These are phyloP conservation scores for Cerceris ruficornis DNA, from an alignment of 2,888 invertebrate species.

Conservation along the genomic window DNA sequence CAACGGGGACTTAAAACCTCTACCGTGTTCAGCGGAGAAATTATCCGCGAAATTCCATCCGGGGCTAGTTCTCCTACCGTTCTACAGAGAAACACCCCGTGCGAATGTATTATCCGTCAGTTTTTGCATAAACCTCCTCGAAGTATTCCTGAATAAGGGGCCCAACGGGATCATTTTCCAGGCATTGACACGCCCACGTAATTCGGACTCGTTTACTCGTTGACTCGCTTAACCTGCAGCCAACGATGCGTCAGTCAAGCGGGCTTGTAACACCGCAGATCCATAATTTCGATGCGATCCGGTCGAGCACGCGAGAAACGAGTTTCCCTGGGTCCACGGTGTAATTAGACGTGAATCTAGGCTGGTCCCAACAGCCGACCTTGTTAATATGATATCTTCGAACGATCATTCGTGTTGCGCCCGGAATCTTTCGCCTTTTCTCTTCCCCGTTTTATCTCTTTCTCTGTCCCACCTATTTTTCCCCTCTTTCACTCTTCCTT, in stretches of 20 bases:
- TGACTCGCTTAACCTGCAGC: slow-evolving; percentile 73
- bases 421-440: slow-evolving; percentile 18
- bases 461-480: neutral
- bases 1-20: no score
- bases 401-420: slow-evolving; percentile 34
- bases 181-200: slow-evolving; percentile 79
- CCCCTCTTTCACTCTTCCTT: neutral
- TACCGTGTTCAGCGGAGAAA: neutral
- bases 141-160: slow-evolving; percentile 43
- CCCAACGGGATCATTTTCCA: slow-evolving; percentile 54
- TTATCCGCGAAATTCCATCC: neutral
- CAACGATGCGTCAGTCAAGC: slow-evolving; percentile 66
- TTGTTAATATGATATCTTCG: slow-evolving; percentile 69
- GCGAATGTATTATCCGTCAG: slow-evolving; percentile 26
- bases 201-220: slow-evolving; percentile 79
- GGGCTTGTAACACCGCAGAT: slow-evolving; percentile 56
- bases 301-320: slow-evolving; percentile 72
- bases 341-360: slow-evolving; percentile 74
- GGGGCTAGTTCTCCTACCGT: slow-evolving; percentile 1
- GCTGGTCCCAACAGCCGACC: slow-evolving; percentile 67
- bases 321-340: slow-evolving; percentile 65
- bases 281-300: slow-evolving; percentile 70
- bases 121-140: slow-evolving; percentile 51
- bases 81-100: slow-evolving; percentile 3
- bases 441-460: slow-evolving; percentile 13